Evolutionary conservation across 35 echinoderm and acorn worm species (phyloP).

Genomic region (Stichopus chloronotus): DNA sequence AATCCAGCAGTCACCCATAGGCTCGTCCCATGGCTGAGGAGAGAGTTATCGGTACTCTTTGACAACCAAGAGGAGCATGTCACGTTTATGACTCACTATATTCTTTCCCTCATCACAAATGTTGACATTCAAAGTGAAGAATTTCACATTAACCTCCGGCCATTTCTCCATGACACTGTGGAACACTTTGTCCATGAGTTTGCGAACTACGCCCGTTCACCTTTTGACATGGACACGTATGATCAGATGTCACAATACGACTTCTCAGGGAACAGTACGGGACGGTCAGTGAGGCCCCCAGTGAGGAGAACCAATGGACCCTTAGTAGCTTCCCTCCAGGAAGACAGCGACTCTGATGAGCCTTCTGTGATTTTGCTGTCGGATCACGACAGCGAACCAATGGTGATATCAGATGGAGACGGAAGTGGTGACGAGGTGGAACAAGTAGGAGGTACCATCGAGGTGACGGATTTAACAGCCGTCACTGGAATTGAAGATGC

Average conservation of each 20-base stretch:
- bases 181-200: conserved; percentile 98
- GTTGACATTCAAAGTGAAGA: conserved; percentile 92
- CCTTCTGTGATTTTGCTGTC: conserved; percentile 55
- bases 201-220: conserved; percentile 87
- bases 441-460: background rate
- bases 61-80: conserved; percentile 82
- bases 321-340: conserved; percentile 32
- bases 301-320: conserved; percentile 22
- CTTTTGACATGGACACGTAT: conserved; percentile 84
- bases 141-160: conserved; percentile 84
- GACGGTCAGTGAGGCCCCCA: background rate
- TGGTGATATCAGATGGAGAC: conserved; percentile 53
- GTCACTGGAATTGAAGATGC: background rate
- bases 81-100: conserved; percentile 90
- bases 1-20: conserved; percentile 89
- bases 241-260: conserved; percentile 90
- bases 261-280: conserved; percentile 17
- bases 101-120: conserved; percentile 84
- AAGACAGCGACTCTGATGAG: conserved; percentile 49
- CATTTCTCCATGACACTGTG: conserved; percentile 80
- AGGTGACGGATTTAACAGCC: background rate
- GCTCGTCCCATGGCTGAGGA: conserved; percentile 85
- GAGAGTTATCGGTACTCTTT: conserved; percentile 85
- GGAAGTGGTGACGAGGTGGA: conserved; percentile 20
- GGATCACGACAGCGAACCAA: conserved; percentile 57